phyloP scores from a whole-genome alignment of 2,797 vertebrate species.

The Oreortyx pictus region DNA sequence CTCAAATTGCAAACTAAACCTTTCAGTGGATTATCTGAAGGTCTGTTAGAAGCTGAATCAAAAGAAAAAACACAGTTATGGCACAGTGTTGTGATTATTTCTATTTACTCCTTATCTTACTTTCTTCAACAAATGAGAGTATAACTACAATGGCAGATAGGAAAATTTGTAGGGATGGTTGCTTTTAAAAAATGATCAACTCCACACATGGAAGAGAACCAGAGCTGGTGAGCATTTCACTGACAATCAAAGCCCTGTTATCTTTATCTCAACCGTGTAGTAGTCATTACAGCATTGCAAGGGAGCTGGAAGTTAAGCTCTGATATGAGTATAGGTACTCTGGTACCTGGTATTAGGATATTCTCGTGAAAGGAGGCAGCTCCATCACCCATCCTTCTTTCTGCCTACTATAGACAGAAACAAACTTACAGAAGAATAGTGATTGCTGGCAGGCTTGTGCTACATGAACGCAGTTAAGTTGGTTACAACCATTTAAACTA shows the following conservation, averaged over 20 bases:
- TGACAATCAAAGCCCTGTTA: not conserved
- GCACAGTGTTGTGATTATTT: slow-evolving; percentile 1
- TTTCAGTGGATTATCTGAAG: slow-evolving; percentile 8
- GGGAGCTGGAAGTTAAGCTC: not conserved
- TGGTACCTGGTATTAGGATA: too few species aligned
- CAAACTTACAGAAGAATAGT: not conserved
- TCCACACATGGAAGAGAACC: not conserved
- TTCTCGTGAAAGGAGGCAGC: not conserved
- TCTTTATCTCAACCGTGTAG: fast-evolving
- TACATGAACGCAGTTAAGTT: not conserved
- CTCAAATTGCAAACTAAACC: not conserved
- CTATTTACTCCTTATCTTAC: slow-evolving; percentile 44
- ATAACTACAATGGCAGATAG: not conserved
- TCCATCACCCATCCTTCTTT: not conserved
- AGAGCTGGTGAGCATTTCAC: not conserved
- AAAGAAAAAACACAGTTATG: not conserved
- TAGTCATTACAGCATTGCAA: fast-evolving
- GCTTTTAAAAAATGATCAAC: slow-evolving; percentile 23
- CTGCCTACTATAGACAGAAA: not conserved
- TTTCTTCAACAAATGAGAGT: slow-evolving; percentile 30
- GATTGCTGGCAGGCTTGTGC: not conserved
- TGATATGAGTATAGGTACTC: fast-evolving
- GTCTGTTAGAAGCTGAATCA: not conserved
- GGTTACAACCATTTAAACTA: not conserved
- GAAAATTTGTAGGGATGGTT: not conserved